Evolutionary conservation across 2,797 vertebrate species (phyloP).

Genomic region (Fistularia tabacaria): DNA sequence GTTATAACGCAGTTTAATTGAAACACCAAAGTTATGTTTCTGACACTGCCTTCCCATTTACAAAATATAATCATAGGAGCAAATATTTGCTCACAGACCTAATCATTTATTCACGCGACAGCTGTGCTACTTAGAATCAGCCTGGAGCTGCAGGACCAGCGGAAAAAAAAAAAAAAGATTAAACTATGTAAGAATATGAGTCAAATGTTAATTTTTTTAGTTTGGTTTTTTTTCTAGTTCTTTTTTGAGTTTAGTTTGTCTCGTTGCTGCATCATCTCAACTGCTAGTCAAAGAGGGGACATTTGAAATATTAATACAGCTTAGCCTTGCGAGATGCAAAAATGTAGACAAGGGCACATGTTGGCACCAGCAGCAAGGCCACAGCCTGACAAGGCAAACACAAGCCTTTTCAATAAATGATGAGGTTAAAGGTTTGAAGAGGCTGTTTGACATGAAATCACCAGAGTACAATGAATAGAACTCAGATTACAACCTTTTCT

Average conservation of each 20-base stretch:
- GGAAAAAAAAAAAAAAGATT: constrained; percentile 57
- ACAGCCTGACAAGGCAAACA: constrained; percentile 77
- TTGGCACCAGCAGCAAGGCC: constrained; percentile 75
- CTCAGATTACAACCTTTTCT: constrained; percentile 46
- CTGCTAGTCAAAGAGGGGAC: constrained; percentile 63
- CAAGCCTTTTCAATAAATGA: constrained; percentile 74
- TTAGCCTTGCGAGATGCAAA: constrained; percentile 79
- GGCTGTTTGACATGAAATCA: constrained; percentile 63
- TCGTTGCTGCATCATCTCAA: constrained; percentile 55
- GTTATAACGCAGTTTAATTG: constrained; percentile 33
- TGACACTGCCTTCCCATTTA: constrained; percentile 49
- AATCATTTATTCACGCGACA: constrained; percentile 71
- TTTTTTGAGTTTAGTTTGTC: too few relatives aligned
- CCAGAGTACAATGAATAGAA: constrained; percentile 36
- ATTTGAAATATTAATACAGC: constrained; percentile 80
- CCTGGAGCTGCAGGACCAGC: constrained; percentile 40
- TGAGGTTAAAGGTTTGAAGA: constrained; percentile 70
- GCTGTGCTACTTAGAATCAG: constrained; percentile 59
- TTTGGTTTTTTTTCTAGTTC: too few relatives aligned
- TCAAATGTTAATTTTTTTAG: constrained; percentile 45
- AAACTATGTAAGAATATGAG: constrained; percentile 52
- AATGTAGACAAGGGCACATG: constrained; percentile 66
- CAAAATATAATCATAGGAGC: constrained; percentile 54
- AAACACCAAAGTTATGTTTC: constrained; percentile 38
- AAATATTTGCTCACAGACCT: constrained; percentile 50